Conservation (phyloP, 2,797 vertebrate species). For the Phataginus tetradactyla region DNA sequence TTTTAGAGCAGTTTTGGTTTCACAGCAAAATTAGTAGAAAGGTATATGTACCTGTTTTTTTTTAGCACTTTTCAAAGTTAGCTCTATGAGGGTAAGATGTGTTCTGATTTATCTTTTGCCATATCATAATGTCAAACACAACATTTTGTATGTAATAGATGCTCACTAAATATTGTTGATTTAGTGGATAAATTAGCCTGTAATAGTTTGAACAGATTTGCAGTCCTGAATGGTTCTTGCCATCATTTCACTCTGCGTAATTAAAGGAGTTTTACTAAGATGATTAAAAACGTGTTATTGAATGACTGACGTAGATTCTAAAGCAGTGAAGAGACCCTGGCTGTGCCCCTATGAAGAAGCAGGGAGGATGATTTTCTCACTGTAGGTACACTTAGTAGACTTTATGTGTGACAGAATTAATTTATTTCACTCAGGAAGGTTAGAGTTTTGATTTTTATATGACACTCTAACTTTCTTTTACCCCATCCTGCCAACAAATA, state of each 20-base stretch:
- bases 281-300: slow-evolving; percentile 72
- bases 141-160: slow-evolving; percentile 21
- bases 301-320: slow-evolving; percentile 55
- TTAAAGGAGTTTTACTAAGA: slow-evolving; percentile 66
- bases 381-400: slow-evolving; percentile 26
- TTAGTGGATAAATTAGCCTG: slow-evolving; percentile 64
- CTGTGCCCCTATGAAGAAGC: not conserved
- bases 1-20: not conserved
- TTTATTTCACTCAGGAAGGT: slow-evolving; percentile 54
- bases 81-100: not conserved
- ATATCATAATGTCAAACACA: not conserved
- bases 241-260: slow-evolving; percentile 72
- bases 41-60: not conserved
- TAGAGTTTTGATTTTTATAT: slow-evolving; percentile 59
- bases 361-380: not conserved
- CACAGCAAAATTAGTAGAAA: slow-evolving; percentile 5
- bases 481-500: not conserved
- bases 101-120: slow-evolving; percentile 15
- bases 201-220: slow-evolving; percentile 67
- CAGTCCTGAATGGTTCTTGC: slow-evolving; percentile 63
- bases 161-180: slow-evolving; percentile 59
- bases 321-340: slow-evolving; percentile 32
- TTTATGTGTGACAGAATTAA: slow-evolving; percentile 56
- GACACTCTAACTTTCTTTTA: slow-evolving; percentile 34
- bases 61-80: slow-evolving; percentile 8